These are phyloP conservation scores for Drosophila kepulauana DNA, from an alignment of 1,140 invertebrate genomes.

Conservation along the genomic window DNA sequence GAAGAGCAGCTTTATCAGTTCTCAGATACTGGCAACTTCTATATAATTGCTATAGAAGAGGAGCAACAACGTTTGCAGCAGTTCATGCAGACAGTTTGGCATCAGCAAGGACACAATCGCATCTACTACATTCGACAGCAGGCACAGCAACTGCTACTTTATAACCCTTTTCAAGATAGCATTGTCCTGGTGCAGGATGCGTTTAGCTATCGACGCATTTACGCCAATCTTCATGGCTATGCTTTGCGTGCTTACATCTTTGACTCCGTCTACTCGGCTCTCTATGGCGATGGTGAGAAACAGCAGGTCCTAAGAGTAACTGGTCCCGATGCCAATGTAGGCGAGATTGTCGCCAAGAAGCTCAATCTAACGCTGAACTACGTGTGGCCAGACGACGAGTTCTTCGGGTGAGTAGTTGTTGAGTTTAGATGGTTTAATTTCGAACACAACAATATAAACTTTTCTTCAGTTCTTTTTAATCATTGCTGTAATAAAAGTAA, in stretches of 20 bases:
- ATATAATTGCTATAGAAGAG: constrained; percentile 21
- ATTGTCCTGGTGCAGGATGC: constrained; percentile 13
- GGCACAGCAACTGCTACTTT: constrained; percentile 46
- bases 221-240: constrained; percentile 70
- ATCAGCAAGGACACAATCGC: constrained; percentile 51
- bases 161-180: constrained; percentile 62
- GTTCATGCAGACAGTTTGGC: constrained; percentile 56
- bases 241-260: constrained; percentile 73
- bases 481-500: too few species aligned
- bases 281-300: constrained; percentile 38
- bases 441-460: too few species aligned
- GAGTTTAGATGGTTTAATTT: too few species aligned
- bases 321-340: constrained; percentile 72
- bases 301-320: constrained; percentile 40
- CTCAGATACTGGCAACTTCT: constrained; percentile 43
- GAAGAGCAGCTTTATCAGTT: neutral
- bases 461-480: too few species aligned
- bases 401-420: constrained; percentile 69
- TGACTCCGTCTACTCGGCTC: constrained; percentile 71
- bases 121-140: constrained; percentile 59
- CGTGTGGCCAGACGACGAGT: constrained; percentile 71
- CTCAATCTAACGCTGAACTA: constrained; percentile 72
- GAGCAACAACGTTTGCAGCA: constrained; percentile 25
- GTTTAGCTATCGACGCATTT: constrained; percentile 41
- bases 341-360: constrained; percentile 48